Conservation (phyloP, 2,113 vertebrate species). For the Oreochromis niloticus region DNA sequence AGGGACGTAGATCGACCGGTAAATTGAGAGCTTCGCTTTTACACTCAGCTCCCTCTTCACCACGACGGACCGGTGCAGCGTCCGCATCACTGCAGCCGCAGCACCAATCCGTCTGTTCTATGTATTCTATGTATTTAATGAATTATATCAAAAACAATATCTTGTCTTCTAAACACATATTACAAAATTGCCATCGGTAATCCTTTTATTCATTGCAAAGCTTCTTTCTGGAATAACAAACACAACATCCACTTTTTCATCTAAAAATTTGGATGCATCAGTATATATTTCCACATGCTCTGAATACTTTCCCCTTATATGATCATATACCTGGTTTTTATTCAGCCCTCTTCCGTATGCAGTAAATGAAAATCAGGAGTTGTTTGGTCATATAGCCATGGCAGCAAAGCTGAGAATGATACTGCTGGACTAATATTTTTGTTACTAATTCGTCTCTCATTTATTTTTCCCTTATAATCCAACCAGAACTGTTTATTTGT, state of each 20-base stretch:
- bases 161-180: background rate
- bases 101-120: no score
- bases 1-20: no score
- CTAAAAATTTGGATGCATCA: background rate
- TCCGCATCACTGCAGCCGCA: no score
- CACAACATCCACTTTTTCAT: background rate
- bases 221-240: background rate
- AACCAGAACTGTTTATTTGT: background rate
- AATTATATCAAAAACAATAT: background rate
- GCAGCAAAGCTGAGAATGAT: background rate
- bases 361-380: background rate
- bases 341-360: rapidly evolving
- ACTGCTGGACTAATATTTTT: background rate
- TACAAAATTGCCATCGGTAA: background rate
- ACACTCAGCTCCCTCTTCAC: no score
- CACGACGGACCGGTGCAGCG: no score
- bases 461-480: background rate
- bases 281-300: background rate
- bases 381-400: background rate
- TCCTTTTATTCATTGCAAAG: background rate
- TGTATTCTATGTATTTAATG: background rate
- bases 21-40: no score
- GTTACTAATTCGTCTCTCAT: background rate
- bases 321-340: background rate
- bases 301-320: background rate